A percentile compares a stretch with the other conserved stretches of the same genome.
Conservation (phyloP, 2,797 vertebrate genomes). For the Dromococcyx pavoninus region DNA sequence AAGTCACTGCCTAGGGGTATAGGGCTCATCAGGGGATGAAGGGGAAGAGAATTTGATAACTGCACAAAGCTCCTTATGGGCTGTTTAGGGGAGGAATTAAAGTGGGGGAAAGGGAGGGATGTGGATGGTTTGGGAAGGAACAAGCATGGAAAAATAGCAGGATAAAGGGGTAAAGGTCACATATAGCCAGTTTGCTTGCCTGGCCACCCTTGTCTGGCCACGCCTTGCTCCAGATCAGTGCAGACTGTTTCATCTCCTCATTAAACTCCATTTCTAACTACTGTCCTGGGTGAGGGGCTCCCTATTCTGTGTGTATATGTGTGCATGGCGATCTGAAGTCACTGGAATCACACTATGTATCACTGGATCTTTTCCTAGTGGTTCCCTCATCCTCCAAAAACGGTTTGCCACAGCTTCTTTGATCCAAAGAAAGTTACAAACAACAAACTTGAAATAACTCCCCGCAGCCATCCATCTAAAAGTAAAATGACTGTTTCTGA, state of each 20-base stretch:
- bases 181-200: neutral
- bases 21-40: too few species aligned
- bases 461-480: neutral
- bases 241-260: neutral
- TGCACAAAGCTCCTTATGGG: too few species aligned
- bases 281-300: neutral
- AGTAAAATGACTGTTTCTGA: neutral
- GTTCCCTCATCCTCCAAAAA: neutral
- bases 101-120: neutral
- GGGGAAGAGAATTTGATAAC: too few species aligned
- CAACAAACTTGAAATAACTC: neutral
- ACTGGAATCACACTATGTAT: neutral
- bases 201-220: neutral
- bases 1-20: too few species aligned
- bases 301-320: rapidly evolving
- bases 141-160: neutral
- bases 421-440: neutral
- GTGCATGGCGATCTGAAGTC: neutral
- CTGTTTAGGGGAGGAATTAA: neutral
- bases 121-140: neutral
- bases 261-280: neutral
- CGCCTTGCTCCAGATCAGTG: neutral
- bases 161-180: neutral
- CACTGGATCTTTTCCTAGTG: neutral
- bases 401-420: neutral